Conservation (phyloP, 2,113 vertebrate genomes). For the Poeciliopsis retropinna region DNA sequence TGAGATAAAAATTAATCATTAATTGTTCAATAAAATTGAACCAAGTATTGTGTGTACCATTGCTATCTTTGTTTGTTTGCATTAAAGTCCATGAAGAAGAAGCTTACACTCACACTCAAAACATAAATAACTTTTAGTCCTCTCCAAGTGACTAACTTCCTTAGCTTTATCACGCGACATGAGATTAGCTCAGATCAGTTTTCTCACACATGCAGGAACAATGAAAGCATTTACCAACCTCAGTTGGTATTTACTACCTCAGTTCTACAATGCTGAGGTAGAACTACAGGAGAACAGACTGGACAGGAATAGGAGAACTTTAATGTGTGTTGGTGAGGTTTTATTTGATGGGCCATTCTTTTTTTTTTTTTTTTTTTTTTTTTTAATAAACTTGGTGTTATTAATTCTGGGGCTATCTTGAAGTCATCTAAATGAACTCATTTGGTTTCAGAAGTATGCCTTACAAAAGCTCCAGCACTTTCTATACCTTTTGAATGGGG, state of each 20-base stretch:
- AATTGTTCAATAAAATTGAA: too few species aligned
- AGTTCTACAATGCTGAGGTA: slow-evolving; percentile 1
- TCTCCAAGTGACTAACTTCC: slow-evolving; percentile 51
- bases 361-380: too few species aligned
- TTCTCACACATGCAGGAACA: slow-evolving; percentile 4
- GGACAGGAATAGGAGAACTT: not conserved
- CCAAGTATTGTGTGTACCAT: too few species aligned
- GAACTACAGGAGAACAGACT: slow-evolving; percentile 7
- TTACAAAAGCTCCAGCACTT: not conserved
- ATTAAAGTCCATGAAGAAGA: too few species aligned
- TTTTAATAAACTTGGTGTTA: too few species aligned
- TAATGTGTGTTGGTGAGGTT: too few species aligned
- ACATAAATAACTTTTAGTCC: slow-evolving; percentile 17
- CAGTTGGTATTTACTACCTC: too few species aligned
- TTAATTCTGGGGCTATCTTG: too few species aligned
- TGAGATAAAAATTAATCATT: too few species aligned
- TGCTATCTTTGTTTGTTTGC: too few species aligned
- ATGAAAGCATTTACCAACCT: slow-evolving; percentile 24
- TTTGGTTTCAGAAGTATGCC: not conserved
- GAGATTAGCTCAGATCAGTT: slow-evolving; percentile 54
- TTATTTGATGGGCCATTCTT: too few species aligned
- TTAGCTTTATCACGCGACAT: slow-evolving; percentile 46
- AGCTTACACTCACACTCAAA: not conserved
- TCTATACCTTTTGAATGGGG: slow-evolving; percentile 15
- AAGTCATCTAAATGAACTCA: too few species aligned